Evolutionary conservation across 2,888 invertebrate genomes (phyloP), one percentile per base, ranked within the genome.

Genomic region (Papilio protenor): DNA sequence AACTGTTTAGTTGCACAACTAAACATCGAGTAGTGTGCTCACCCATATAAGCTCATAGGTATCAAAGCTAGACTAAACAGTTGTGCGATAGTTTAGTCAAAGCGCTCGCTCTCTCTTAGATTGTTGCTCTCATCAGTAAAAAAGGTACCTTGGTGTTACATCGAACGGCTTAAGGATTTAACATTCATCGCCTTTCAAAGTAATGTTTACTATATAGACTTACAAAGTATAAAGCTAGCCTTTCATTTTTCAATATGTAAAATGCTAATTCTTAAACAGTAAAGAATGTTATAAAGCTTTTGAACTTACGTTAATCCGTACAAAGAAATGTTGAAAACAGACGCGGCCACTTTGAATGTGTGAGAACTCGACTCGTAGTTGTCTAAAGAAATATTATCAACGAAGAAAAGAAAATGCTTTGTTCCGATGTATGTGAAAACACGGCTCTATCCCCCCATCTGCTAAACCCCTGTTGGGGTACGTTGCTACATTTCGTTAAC

Each of bases 321-420:
- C 49, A 73, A 69, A 57, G 69, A 77, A 77, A 77, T 69, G 55
- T 69, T 45, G 27, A 27, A 73, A 55, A 72, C n/a, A 52, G 47
- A 57, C 23, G 49, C 21, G 23, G 23, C 40, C 3, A 52, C 52
- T 71, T n/a, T 21, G 23, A 71, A 76, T 45, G 71, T 75, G 69
- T n/a, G 55, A 23, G 59, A 59, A 70, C 70, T 66, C 47, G 27
- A 45, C 57, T 45, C 66, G 77, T 73, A 18, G 70, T 55, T 45
- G 57, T 23, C 57, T 59, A 61, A 77, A 77, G 77, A 77, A 77
- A 74, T 77, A 77, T 77, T 77, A 77, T 76, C 71, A 71, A 27
- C 70, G 49, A 69, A 59, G 74, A 74, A 74, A 70, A 66, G 52
- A 69, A 61, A 77, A 74, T 69, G 16, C 74, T 77, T 69, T 69